Evolutionary conservation across 2,888 invertebrate species (phyloP).

Genomic region (Eupeodes latifasciatus): DNA sequence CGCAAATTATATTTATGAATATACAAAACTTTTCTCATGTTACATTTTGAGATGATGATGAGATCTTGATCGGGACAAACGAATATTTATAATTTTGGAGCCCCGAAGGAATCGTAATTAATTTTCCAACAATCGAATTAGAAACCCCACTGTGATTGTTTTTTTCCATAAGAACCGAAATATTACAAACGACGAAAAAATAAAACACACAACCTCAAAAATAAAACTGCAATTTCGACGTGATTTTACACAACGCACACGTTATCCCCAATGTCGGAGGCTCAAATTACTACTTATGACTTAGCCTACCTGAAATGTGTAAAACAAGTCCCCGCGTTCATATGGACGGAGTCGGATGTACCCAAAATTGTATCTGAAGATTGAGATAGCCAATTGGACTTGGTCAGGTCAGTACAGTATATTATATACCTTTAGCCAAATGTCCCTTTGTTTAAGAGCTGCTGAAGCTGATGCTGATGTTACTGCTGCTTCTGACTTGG

Average conservation of each 20-base stretch:
- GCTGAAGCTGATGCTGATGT: neutral
- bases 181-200: neutral
- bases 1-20: constrained; percentile 69
- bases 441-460: constrained; percentile 47
- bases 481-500: neutral
- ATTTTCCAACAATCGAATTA: constrained; percentile 69
- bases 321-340: constrained; percentile 46
- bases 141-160: constrained; percentile 68
- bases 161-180: neutral
- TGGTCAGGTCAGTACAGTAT: neutral
- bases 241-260: constrained; percentile 37
- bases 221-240: constrained; percentile 56
- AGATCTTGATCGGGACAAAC: constrained; percentile 62
- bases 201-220: neutral
- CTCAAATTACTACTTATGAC: constrained; percentile 66
- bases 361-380: constrained; percentile 34
- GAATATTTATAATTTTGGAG: neutral
- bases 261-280: constrained; percentile 30
- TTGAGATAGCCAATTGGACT: constrained; percentile 59
- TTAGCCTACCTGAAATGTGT: constrained; percentile 62
- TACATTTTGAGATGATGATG: constrained; percentile 46
- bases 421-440: neutral
- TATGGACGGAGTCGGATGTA: constrained; percentile 15
- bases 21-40: constrained; percentile 48
- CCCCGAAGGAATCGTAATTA: constrained; percentile 52